A percentile compares a stretch with the other conserved stretches of the same genome.
Evolutionary conservation across 2,113 vertebrate species (phyloP).

Genomic region (Pagrus major): DNA sequence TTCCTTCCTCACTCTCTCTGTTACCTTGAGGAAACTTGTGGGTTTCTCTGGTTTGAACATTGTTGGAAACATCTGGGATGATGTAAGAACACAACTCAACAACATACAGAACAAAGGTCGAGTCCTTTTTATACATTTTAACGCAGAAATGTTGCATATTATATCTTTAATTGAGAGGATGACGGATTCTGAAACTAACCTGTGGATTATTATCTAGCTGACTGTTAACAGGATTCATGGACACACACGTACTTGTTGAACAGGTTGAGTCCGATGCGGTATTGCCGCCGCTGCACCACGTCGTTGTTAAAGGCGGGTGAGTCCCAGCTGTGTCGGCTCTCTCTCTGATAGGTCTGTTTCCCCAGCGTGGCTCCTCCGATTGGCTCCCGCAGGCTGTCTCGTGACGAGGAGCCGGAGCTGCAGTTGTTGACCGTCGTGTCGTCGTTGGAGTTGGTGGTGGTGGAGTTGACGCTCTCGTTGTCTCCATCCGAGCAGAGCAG

Average conservation of each 20-base stretch:
- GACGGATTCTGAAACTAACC: too few relatives aligned
- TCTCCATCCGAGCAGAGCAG: conserved; percentile 89
- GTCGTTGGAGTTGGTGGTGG: conserved; percentile 95
- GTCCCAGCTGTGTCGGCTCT: conserved; percentile 93
- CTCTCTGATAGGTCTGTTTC: conserved; percentile 92
- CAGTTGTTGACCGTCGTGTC: conserved; percentile 90
- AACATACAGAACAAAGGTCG: too few relatives aligned
- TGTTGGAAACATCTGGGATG: too few relatives aligned
- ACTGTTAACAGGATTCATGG: too few relatives aligned
- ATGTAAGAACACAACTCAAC: too few relatives aligned
- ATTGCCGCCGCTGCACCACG: conserved; percentile 91
- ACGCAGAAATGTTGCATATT: too few relatives aligned
- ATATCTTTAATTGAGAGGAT: too few relatives aligned
- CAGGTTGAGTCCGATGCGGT: conserved; percentile 93
- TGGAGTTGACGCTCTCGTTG: conserved; percentile 91
- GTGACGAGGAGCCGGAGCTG: conserved; percentile 93
- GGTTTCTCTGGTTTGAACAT: too few relatives aligned
- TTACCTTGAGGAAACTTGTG: too few relatives aligned
- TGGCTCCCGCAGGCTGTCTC: conserved; percentile 91
- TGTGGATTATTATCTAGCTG: too few relatives aligned
- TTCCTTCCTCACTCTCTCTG: too few relatives aligned
- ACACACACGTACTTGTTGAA: conserved; percentile 90
- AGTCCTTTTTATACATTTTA: too few relatives aligned
- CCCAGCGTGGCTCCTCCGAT: conserved; percentile 77
- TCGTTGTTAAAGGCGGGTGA: conserved; percentile 94